phyloP scores from a whole-genome alignment of 2,797 vertebrate species.

The Triplophysa yarkandensis region DNA sequence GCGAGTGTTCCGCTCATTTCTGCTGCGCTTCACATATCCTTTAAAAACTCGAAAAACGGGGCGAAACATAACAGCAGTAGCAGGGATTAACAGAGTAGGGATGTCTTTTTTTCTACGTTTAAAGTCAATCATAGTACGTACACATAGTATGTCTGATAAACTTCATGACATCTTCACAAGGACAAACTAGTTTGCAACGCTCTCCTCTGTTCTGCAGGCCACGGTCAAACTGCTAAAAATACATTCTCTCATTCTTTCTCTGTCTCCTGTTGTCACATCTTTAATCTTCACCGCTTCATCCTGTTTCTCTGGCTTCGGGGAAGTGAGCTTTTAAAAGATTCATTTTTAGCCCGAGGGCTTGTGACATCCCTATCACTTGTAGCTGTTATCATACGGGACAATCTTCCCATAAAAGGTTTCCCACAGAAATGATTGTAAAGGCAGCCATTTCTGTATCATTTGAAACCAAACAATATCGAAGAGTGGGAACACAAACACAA shows the following conservation, averaged over 20 bases:
- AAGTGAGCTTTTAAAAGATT: constrained; percentile 40
- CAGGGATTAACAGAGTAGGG: constrained; percentile 1
- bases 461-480: no score
- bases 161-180: constrained; percentile 5
- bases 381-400: constrained; percentile 1
- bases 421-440: neutral
- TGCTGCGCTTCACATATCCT: neutral
- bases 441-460: neutral
- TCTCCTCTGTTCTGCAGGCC: constrained; percentile 37
- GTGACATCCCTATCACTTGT: constrained; percentile 12
- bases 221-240: constrained; percentile 56
- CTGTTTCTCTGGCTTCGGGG: neutral
- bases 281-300: constrained; percentile 27
- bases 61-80: neutral
- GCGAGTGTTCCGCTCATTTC: neutral
- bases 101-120: constrained; percentile 1
- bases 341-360: constrained; percentile 2
- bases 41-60: neutral
- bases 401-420: neutral
- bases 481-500: no score
- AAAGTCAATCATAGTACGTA: neutral
- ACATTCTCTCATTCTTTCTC: constrained; percentile 29
- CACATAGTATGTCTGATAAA: neutral
- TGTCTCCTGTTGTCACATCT: constrained; percentile 11
- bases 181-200: constrained; percentile 5